Evolutionary conservation across 2,888 invertebrate genomes (phyloP), one percentile per base, ranked within the genome.

Genomic region (Volucella bombylans): DNA sequence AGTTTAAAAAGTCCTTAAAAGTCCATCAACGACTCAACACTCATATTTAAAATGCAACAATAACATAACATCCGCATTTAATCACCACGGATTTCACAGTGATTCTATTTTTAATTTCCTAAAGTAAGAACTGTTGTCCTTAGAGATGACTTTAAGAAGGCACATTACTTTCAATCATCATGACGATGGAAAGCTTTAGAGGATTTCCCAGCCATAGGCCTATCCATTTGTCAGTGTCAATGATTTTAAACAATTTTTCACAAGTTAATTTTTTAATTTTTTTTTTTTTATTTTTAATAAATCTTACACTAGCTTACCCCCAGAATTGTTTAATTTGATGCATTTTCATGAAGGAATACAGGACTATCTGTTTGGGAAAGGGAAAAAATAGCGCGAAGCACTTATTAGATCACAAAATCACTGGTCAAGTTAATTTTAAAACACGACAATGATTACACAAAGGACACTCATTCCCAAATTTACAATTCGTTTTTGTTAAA

Each of bases 171-270:
- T 31, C 31, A 0, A 45, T 62, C 45, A 14, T 43, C 15, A 12
- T 11, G 10, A n/a, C 10, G 8, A 10, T 18, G 15, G 11, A 8
- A n/a, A 9, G 9, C 6, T 50, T 52, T 9, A n/a, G 23, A 54
- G 45, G 15, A 68, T 47, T 38, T n/a, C 9, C n/a, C 31, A 47
- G 1, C 14, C 11, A 8, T 50, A 67, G 54, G 54, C 64, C 64
- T 50, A 69, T 62, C 38, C 55, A 72, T 72, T 77, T 82, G 65
- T 82, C 82, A 72, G 12, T 67, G 71, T 77, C 71, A 43, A 65
- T 31, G 31, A 6, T 31, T 31, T 31, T 31, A 6, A 59, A 11
- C 15, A n/a, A 8, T 39, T 68, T 79, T 31, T 31, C 31, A 31
- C 31, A 31, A 6, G 6, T 31, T 39, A 23, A 52, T 50, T 43